Base-by-base conservation (phyloP, 2,888 invertebrate genomes). In the Calameuta pallipes region DNA sequence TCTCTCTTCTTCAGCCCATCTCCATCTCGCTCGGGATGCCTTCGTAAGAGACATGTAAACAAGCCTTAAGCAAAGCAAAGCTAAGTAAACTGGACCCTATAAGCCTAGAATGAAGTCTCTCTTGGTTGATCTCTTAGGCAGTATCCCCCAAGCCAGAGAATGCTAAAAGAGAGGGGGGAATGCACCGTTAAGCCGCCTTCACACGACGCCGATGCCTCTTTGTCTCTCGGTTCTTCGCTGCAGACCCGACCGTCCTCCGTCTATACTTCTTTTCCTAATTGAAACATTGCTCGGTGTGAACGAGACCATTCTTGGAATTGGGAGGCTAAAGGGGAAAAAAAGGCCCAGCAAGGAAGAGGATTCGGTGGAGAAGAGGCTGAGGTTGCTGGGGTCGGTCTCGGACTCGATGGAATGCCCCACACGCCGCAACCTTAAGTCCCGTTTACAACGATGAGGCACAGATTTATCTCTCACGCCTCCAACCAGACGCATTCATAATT, bases 201-300 rank as follows among this genome's bases (percentile, higher is more conserved):
- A 56, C 56, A 56, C 56, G 56, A 56, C 9, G 23, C 56, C 56
- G 56, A 56, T 23, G 56, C 23, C 56, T 56, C 56, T 56, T 56
- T 56, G 56, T 56, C 23, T 56, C 56, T 56, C 56, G 4, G 1
- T 23, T 56, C 23, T 23, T 56, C 56, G 23, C 56, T 56, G 9
- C 23, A 9, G 56, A 56, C 56, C 9, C 9, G 23, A 56, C 56
- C 23, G 9, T 56, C 1, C 56, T 56, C 56, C 56, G 56, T 56
- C 23, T 56, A 56, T 56, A 56, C 56, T 15, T 56, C 23, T 23
- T 56, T 82, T 83, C 81, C 84, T 86, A 86, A 86, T 86, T 86
- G 85, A 86, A 86, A 86, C 85, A 86, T 86, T 86, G 85, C 82
- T 84, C 80, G 82, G 81, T 80, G 83, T 81, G 85, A 83, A 85